These are phyloP conservation scores for Momotus momota DNA, from an alignment of 2,797 vertebrate genomes.

Conservation along the genomic window DNA sequence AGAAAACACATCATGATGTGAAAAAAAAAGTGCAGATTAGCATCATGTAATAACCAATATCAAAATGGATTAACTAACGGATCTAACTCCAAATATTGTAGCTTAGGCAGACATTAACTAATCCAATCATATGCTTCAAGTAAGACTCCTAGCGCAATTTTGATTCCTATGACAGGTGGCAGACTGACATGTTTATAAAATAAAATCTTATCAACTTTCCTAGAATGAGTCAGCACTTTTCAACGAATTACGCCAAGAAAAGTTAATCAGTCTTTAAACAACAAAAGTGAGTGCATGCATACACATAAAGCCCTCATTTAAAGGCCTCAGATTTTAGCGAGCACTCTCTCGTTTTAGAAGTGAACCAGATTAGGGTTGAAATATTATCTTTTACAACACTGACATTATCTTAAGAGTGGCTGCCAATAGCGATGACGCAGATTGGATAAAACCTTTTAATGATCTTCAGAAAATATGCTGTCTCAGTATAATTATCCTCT, in stretches of 20 bases:
- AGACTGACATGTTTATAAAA: not conserved
- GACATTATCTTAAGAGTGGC: not conserved
- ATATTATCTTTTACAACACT: not conserved
- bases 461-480: not conserved
- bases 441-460: not conserved
- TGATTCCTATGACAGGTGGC: not conserved
- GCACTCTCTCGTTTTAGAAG: not conserved
- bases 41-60: not conserved
- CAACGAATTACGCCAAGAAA: not conserved
- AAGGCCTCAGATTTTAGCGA: not conserved
- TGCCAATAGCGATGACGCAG: rapidly evolving
- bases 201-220: not conserved
- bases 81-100: not conserved
- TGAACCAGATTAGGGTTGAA: not conserved
- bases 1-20: not conserved
- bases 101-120: not conserved
- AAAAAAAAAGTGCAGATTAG: not conserved
- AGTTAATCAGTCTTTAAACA: not conserved
- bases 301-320: not conserved
- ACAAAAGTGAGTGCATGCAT: not conserved
- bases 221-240: not conserved
- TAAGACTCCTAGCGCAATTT: not conserved
- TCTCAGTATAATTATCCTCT: not conserved
- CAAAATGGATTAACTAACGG: not conserved
- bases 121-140: not conserved